Evolutionary conservation across 2,797 vertebrate species (phyloP).

Genomic region (Novumbra hubbsi): DNA sequence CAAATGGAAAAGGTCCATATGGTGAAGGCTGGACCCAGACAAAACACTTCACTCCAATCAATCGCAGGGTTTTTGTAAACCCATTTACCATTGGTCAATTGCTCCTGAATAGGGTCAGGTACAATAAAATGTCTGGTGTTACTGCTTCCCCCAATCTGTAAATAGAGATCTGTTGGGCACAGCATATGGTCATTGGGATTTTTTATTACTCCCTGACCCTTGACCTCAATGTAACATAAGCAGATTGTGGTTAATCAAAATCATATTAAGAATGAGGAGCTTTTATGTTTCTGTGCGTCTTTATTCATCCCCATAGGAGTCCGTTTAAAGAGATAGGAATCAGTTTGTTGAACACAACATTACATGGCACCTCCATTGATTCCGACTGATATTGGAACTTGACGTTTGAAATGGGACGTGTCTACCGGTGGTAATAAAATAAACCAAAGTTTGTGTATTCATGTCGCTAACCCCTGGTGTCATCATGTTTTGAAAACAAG

Average conservation of each 20-base stretch:
- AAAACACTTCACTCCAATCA: conserved; percentile 62
- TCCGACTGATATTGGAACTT: conserved; percentile 28
- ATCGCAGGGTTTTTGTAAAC: conserved; percentile 53
- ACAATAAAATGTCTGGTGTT: conserved; percentile 39
- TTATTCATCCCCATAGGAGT: background rate
- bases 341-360: background rate
- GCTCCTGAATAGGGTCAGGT: conserved; percentile 24
- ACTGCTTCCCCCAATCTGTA: conserved; percentile 24
- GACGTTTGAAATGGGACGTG: conserved; percentile 14
- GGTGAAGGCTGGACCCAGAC: conserved; percentile 48
- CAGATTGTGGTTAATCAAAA: conserved; percentile 28
- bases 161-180: conserved; percentile 22
- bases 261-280: conserved; percentile 4
- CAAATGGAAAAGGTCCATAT: conserved; percentile 65
- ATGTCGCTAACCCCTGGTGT: conserved; percentile 32
- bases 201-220: conserved; percentile 56
- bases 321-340: background rate
- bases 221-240: conserved; percentile 38
- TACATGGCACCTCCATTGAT: background rate
- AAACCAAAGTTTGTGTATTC: conserved; percentile 17
- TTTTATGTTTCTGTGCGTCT: conserved; percentile 18
- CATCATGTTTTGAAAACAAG: background rate
- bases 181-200: conserved; percentile 40
- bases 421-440: background rate
- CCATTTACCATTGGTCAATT: conserved; percentile 46